These are phyloP conservation scores for Lycocorax pyrrhopterus DNA, from an alignment of 2,113 vertebrate species.

Conservation along the genomic window DNA sequence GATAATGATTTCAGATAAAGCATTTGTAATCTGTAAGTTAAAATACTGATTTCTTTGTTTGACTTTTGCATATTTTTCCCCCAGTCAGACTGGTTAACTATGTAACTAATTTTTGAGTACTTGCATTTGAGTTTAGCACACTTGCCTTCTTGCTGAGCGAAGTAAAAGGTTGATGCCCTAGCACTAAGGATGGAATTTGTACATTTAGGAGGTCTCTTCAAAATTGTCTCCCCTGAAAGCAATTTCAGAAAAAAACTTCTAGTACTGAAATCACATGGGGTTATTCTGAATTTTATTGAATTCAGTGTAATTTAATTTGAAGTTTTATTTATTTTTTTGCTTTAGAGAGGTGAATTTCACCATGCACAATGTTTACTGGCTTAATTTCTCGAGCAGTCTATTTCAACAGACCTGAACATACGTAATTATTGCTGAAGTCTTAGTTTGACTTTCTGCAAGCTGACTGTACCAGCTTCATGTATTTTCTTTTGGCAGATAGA, in stretches of 20 bases:
- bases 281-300: neutral
- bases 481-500: neutral
- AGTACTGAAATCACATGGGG: neutral
- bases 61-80: neutral
- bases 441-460: neutral
- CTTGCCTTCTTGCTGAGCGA: neutral
- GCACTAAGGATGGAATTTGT: neutral
- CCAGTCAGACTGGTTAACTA: neutral
- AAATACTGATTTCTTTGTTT: neutral
- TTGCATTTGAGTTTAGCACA: neutral
- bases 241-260: neutral
- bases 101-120: neutral
- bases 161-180: neutral
- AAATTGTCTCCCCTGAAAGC: neutral
- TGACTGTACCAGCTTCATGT: neutral
- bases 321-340: neutral
- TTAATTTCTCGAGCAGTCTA: neutral
- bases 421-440: neutral
- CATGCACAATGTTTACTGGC: neutral
- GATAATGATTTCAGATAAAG: neutral
- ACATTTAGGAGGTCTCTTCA: neutral
- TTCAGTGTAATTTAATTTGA: neutral
- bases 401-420: neutral
- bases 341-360: neutral
- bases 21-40: neutral